Evolutionary conservation across 2,797 vertebrate species (phyloP), one percentile per base, ranked within the genome.

Genomic region (Sardinella longiceps): DNA sequence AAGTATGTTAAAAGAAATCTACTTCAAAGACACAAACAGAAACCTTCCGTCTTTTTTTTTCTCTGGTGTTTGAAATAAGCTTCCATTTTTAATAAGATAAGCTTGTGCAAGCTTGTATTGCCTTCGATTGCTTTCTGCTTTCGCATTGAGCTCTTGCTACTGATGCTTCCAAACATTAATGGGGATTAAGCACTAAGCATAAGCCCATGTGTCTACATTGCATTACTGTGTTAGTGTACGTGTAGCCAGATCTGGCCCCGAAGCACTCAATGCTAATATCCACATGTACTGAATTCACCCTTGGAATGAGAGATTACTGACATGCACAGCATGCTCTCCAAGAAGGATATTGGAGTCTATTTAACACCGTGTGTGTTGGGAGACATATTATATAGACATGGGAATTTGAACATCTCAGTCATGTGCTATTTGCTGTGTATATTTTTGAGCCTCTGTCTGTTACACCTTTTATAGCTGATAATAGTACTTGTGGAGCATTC

Each of bases 21-120:
- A 77, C 70, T 77, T 77, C 70, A 77, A 77, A 74, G 66, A 33
- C 30, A 77, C 70, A 77, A 7, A 6, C 15, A 43, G 70, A 43
- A 77, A 43, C 33, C 33, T 77, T 77, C 12, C 12, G 63, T 37
- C 20, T 53, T 63, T 15, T 15, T 23, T 53, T 66, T 37, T 6
- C 18, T 39, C 18, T 7, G 3, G 70, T 43, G 70, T 77, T 77
- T 77, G 70, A 77, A 39, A 39, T 43, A 23, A 77, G 70, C 70
- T 77, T 77, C 70, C 20, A 77, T 77, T 43, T 77, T 77, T 77
- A 77, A 77, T 77, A 77, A 77, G 70, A 77, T 77, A 77, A 77
- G 70, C 70, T 77, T 77, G 70, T 77, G 70, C 70, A 77, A 77
- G 5, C 70, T 39, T 77, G 70, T 77, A 77, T 77, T 77, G 70